A percentile compares a stretch with the other conserved stretches of the same genome.
Conservation (phyloP, 2,888 invertebrate genomes). For the Chironomus tentans region DNA sequence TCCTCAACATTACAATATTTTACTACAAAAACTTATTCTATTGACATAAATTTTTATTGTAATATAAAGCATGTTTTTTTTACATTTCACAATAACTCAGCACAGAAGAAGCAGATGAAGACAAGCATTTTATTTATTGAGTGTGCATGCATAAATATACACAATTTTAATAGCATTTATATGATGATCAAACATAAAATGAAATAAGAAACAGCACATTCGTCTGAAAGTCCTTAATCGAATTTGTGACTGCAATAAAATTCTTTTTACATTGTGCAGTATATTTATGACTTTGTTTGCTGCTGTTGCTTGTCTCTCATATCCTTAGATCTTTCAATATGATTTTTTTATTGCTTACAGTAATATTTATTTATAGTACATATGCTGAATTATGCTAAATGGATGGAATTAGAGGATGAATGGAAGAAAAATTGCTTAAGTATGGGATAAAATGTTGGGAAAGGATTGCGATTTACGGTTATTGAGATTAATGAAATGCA, state of each 20-base stretch:
- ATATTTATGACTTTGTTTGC: slow-evolving; percentile 23
- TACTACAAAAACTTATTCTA: too few species aligned
- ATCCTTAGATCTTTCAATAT: neutral
- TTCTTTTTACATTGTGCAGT: neutral
- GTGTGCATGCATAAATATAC: neutral
- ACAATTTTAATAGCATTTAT: neutral
- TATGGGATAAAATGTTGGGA: too few species aligned
- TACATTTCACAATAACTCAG: neutral
- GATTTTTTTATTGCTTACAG: neutral
- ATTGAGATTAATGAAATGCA: too few species aligned
- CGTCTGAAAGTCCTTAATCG: neutral
- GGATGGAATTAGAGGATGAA: too few species aligned
- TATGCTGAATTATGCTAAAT: neutral
- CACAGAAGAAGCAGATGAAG: neutral
- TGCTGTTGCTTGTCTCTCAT: neutral
- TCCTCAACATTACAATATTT: too few species aligned
- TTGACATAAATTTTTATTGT: too few species aligned
- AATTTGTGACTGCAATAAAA: slow-evolving; percentile 4
- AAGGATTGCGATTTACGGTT: too few species aligned
- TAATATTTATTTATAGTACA: neutral
- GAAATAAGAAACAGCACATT: neutral
- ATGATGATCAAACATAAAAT: slow-evolving; percentile 20
- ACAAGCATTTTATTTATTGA: neutral
- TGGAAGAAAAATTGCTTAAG: too few species aligned
- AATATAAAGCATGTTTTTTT: too few species aligned